Percentiles rank a stretch among this genome's conserved stretches.
Evolutionary conservation across 2,113 vertebrate genomes (phyloP).

Genomic region (Myanophis thanlyinensis): DNA sequence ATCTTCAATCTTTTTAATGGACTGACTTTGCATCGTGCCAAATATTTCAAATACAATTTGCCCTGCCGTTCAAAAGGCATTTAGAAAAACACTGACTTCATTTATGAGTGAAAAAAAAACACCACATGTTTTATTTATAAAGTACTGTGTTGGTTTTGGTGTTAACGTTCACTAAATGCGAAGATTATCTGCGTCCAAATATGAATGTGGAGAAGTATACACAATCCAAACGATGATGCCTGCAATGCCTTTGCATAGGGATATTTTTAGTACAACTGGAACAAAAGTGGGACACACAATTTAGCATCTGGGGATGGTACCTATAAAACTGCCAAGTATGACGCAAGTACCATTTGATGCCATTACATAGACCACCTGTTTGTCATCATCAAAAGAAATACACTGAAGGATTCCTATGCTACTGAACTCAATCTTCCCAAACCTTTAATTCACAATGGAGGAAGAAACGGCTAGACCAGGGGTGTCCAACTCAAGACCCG

Average conservation of each 20-base stretch:
- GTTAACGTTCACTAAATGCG: not conserved
- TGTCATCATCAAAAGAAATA: too few relatives aligned
- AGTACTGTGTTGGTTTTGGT: not conserved
- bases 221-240: not conserved
- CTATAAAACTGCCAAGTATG: not conserved
- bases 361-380: too few relatives aligned
- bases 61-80: not conserved
- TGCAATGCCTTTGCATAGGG: not conserved
- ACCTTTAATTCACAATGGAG: too few relatives aligned
- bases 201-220: rapidly evolving
- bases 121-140: slow-evolving; percentile 5
- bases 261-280: not conserved
- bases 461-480: too few relatives aligned
- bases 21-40: not conserved
- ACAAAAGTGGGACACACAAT: not conserved
- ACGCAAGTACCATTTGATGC: too few relatives aligned
- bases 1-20: slow-evolving; percentile 42
- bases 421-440: too few relatives aligned
- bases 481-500: too few relatives aligned
- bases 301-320: not conserved
- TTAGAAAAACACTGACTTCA: slow-evolving; percentile 17
- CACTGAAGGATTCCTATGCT: too few relatives aligned
- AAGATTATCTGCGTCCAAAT: not conserved
- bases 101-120: slow-evolving; percentile 1
- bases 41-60: not conserved